Base-by-base conservation (phyloP, 2,888 invertebrate genomes). In the Strigamia transsilvanica region DNA sequence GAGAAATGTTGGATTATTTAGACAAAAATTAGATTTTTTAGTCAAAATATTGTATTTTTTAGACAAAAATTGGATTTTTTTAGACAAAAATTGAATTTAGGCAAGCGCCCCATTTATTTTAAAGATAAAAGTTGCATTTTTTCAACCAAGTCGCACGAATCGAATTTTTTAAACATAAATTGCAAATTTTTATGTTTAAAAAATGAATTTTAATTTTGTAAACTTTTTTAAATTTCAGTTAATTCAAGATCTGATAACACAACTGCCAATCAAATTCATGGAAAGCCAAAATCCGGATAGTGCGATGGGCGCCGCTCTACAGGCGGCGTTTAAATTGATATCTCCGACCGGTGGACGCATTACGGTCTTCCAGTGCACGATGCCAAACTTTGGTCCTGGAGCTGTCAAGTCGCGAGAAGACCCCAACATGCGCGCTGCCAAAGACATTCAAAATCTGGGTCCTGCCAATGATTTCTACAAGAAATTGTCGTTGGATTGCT, bases 391-490 rank as follows among this genome's bases (percentile, higher is more conserved):
- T 41, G 91, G 99, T 0, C 96, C 97, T 0, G 99, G 99, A 79
- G 92, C 94, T 4, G 90, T 99, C 85, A 93, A 92, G 84, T 88
- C 93, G 12, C 91, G 96, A 85, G 98, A 99, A 89, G 95, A 98
- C 88, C 94, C 97, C 0, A 94, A 94, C 87, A 93, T 94, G 84
- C 91, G 96, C 77, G 89, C 91, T 46, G 91, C 93, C 9, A 93
- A 94, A 87, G 96, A 97, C 84, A 93, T 88, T 15, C 92, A 93
- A 0, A 94, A 96, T 87, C 89, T 98, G 84, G 96, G 95, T 88
- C 98, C 99, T 0, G 96, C 96, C 2, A 98, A 96, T 0, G 99
- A 99, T 89, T 99, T 98, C 90, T 97, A 97, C 90, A 99, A 99
- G 90, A 93, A 97, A 79, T 89, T 97, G 42, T 97, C 99, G 0